Percentiles rank a stretch among this genome's conserved stretches.
Conservation (phyloP, 1,140 invertebrate species). For the Papilio polyxenes region DNA sequence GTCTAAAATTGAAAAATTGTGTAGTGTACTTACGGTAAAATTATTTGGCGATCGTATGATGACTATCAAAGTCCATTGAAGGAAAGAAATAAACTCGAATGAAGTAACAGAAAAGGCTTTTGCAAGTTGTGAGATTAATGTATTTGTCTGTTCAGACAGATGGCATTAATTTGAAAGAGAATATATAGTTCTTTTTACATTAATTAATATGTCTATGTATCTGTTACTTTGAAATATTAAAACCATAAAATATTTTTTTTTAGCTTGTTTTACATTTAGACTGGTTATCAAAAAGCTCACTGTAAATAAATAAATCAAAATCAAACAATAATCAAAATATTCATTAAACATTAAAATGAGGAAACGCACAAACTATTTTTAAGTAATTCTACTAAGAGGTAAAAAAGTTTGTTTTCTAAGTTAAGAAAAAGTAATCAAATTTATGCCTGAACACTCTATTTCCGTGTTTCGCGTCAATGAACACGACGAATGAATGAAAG, state of each 20-base stretch:
- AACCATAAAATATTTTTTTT: background rate
- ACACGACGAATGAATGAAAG: background rate
- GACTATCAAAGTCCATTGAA: background rate
- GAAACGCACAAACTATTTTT: no score
- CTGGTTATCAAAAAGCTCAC: no score
- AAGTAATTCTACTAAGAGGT: no score
- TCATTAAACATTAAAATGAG: background rate
- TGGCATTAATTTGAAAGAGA: slow-evolving; percentile 7
- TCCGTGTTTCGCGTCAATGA: background rate
- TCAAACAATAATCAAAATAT: no score
- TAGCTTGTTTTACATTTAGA: background rate
- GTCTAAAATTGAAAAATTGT: background rate
- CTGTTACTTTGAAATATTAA: background rate
- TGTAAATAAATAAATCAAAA: no score
- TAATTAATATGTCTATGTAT: background rate
- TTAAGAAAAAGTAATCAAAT: background rate
- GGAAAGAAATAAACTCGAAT: slow-evolving; percentile 1
- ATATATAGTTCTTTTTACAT: background rate
- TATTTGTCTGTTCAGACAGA: slow-evolving; percentile 19
- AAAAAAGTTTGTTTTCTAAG: background rate
- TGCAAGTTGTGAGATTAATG: slow-evolving; percentile 23
- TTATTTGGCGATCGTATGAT: background rate
- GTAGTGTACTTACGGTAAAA: background rate
- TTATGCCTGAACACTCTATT: background rate
- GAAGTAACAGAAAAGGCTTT: slow-evolving; percentile 9